Conservation (phyloP, 2,888 invertebrate species). For the Carabus problematicus region DNA sequence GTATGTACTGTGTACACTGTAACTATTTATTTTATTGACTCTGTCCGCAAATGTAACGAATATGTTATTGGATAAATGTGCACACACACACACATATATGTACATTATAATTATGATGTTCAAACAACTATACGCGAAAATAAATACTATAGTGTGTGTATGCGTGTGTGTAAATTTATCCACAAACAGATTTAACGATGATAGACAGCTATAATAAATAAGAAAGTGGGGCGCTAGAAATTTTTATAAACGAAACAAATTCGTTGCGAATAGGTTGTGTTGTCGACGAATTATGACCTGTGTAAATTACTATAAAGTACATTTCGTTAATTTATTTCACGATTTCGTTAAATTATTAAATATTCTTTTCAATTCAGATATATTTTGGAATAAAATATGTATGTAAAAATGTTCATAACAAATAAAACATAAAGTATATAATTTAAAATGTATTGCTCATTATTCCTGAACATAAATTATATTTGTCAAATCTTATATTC, state of each 20-base stretch:
- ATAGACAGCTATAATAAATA: slow-evolving; percentile 1
- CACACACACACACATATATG: background rate
- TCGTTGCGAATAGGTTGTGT: slow-evolving; percentile 31
- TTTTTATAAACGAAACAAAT: slow-evolving; percentile 9
- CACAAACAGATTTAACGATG: no score
- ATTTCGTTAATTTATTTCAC: slow-evolving; percentile 50
- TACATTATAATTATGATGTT: no score
- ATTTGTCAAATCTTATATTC: no score
- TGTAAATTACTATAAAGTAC: slow-evolving; percentile 37
- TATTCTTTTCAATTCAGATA: slow-evolving; percentile 51
- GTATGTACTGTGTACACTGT: slow-evolving; percentile 59
- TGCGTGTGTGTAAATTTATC: no score
- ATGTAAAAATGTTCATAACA: slow-evolving; percentile 59
- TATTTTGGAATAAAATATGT: slow-evolving; percentile 56
- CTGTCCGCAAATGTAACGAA: no score
- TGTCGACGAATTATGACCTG: slow-evolving; percentile 31
- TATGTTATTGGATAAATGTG: background rate
- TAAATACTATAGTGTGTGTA: no score
- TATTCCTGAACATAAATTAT: background rate
- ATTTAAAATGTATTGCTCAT: slow-evolving; percentile 19
- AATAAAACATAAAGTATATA: slow-evolving; percentile 43
- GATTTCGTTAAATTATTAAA: slow-evolving; percentile 50
- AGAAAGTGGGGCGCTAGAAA: slow-evolving; percentile 38
- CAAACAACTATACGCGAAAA: no score
- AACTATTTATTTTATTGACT: slow-evolving; percentile 46